Conservation (phyloP, 2,113 vertebrate species). For the Acanthochromis polyacanthus region DNA sequence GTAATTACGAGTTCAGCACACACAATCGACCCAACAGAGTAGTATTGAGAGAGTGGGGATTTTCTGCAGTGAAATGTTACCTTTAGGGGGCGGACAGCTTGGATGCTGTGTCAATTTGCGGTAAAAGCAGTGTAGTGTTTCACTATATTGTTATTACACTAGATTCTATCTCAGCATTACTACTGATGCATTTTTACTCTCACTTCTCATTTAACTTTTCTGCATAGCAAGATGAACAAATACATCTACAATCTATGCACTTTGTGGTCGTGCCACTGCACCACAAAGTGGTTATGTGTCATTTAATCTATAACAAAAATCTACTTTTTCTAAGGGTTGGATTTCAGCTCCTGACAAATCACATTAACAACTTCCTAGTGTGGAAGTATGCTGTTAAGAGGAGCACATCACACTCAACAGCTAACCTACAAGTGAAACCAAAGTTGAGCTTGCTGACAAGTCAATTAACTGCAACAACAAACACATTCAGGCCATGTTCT, state of each 20-base stretch:
- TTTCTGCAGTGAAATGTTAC: constrained; percentile 73
- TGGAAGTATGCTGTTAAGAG: constrained; percentile 19
- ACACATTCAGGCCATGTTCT: constrained; percentile 54
- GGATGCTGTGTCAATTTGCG: constrained; percentile 49
- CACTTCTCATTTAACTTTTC: background rate
- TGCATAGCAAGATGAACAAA: constrained; percentile 3
- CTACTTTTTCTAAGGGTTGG: constrained; percentile 8
- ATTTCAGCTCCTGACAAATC: constrained; percentile 33
- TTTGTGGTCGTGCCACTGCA: constrained; percentile 1
- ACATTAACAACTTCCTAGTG: constrained; percentile 23
- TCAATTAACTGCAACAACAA: constrained; percentile 76
- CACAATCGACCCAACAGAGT: constrained; percentile 58
- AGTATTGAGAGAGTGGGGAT: constrained; percentile 57
- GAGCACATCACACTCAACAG: constrained; percentile 21
- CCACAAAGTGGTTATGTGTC: constrained; percentile 12
- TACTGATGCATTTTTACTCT: constrained; percentile 1
- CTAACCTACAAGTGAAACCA: constrained; percentile 52
- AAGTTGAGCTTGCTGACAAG: constrained; percentile 71
- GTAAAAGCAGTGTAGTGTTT: constrained; percentile 55
- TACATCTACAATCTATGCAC: background rate
- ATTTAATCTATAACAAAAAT: constrained; percentile 32
- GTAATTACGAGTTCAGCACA: constrained; percentile 76
- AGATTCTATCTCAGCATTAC: constrained; percentile 18
- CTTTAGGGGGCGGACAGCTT: constrained; percentile 58
- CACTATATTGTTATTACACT: constrained; percentile 41